A percentile compares a stretch with the other conserved stretches of the same genome.
Evolutionary conservation across 35 echinoderm and acorn worm genomes (phyloP).

Genomic region (Ptychodera flava): DNA sequence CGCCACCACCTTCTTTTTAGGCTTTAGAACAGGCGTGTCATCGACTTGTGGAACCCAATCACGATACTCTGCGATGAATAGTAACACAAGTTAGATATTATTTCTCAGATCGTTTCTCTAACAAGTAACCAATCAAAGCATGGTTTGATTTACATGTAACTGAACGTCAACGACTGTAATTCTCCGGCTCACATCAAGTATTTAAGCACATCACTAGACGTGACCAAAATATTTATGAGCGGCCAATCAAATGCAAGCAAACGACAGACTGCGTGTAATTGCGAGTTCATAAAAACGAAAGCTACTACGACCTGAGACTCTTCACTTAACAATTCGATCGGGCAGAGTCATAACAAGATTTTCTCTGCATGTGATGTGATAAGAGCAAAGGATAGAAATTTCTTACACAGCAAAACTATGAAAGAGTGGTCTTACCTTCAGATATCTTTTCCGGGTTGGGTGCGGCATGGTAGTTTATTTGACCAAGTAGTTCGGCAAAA

Average conservation of each 20-base stretch:
- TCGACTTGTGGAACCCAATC: constrained; percentile 81
- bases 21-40: constrained; percentile 15
- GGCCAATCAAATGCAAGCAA: too few relatives aligned
- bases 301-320: too few relatives aligned
- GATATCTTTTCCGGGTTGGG: constrained; percentile 79
- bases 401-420: background rate
- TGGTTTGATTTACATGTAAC: too few relatives aligned
- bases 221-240: too few relatives aligned
- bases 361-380: too few relatives aligned
- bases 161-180: too few relatives aligned
- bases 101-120: background rate
- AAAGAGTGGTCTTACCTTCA: constrained; percentile 36
- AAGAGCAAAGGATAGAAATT: background rate
- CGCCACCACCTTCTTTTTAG: constrained; percentile 41
- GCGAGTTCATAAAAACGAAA: too few relatives aligned
- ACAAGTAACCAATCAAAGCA: background rate
- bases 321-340: too few relatives aligned
- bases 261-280: too few relatives aligned
- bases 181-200: too few relatives aligned
- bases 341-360: too few relatives aligned
- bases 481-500: constrained; percentile 72
- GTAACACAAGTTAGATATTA: background rate
- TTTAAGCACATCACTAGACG: too few relatives aligned
- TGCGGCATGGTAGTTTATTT: constrained; percentile 71
- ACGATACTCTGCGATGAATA: constrained; percentile 52